Evolutionary conservation across 2,888 invertebrate species (phyloP).

Genomic region (Hedychridium roseum): DNA sequence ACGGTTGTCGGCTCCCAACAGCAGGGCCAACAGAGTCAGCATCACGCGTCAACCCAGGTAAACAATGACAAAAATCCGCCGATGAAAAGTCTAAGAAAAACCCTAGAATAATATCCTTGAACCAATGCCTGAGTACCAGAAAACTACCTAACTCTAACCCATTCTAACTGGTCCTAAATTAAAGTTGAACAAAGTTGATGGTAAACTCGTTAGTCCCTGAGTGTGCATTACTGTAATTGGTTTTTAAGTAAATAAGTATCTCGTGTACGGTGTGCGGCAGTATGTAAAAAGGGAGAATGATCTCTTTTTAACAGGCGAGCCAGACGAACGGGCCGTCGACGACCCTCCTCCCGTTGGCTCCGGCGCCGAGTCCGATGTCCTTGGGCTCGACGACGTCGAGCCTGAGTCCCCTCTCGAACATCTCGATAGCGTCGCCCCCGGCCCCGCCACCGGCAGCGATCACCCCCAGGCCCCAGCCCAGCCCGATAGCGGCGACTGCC

Average conservation of each 20-base stretch:
- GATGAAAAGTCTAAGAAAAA: too few species aligned
- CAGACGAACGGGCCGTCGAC: constrained; percentile 54
- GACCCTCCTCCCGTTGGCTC: constrained; percentile 66
- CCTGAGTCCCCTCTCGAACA: constrained; percentile 71
- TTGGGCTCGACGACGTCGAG: constrained; percentile 73
- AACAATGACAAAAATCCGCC: too few species aligned
- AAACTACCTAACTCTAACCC: too few species aligned
- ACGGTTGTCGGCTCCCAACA: constrained; percentile 64
- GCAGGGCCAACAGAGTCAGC: constrained; percentile 37
- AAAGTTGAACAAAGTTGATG: too few species aligned
- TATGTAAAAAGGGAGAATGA: too few species aligned
- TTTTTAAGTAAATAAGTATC: too few species aligned
- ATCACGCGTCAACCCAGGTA: constrained; percentile 57
- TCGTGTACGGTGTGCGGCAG: too few species aligned
- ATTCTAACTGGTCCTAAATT: too few species aligned
- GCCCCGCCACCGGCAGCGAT: constrained; percentile 67
- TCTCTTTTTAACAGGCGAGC: constrained; percentile 47
- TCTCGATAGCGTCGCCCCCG: constrained; percentile 72
- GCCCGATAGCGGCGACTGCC: constrained; percentile 62
- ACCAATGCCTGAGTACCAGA: too few species aligned
- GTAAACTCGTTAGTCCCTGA: too few species aligned
- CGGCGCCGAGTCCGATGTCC: constrained; percentile 65
- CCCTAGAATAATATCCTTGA: too few species aligned
- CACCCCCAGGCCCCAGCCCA: constrained; percentile 65
- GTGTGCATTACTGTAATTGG: too few species aligned